Base-by-base conservation (phyloP, 2,888 invertebrate species). In the Eupsilia transversa region DNA sequence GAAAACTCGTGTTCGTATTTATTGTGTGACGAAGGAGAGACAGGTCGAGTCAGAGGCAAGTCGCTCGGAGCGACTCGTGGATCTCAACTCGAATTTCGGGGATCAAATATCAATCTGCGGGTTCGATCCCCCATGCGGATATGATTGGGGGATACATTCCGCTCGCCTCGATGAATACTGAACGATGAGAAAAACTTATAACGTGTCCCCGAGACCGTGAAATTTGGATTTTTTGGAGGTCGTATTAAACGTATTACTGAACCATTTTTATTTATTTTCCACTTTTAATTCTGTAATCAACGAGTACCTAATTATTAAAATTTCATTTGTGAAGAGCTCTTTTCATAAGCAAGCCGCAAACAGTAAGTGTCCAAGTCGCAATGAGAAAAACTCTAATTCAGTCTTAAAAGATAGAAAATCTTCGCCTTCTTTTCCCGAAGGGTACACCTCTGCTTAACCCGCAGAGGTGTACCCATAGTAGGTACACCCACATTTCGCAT, bases 51-150 rank as follows among this genome's bases (percentile, higher is more conserved):
- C n/a, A n/a, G 72, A 52, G 64, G 74, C 74, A 74, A 83, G 79
- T 54, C 69, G 79, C 82, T 66, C 59, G 46, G 67, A 76, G 80
- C 70, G 77, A 73, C 70, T 77, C 67, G 57, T 81, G 74, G 78
- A 83, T 83, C 85, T 85, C 88, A 84, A 84, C 89, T 89, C 83
- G 90, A 91, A 89, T 86, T 79, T 83, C 89, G 89, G 89, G 94
- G 95, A 96, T 96, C 95, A 95, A 95, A 96, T 95, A 95, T 95
- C 96, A 96, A 96, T 95, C 95, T 94, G 89, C 89, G 90, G 88
- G 87, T 89, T 88, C 89, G 91, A 89, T 91, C 89, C 91, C 91
- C 91, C 91, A 89, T 91, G 92, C 91, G 84, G 80, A 83, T 83
- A 87, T 87, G 86, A 87, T 87, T 87, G 88, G 82, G 87, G 78